These are phyloP conservation scores for Numenius phaeopus DNA, from an alignment of 2,797 vertebrate species.

Conservation along the genomic window DNA sequence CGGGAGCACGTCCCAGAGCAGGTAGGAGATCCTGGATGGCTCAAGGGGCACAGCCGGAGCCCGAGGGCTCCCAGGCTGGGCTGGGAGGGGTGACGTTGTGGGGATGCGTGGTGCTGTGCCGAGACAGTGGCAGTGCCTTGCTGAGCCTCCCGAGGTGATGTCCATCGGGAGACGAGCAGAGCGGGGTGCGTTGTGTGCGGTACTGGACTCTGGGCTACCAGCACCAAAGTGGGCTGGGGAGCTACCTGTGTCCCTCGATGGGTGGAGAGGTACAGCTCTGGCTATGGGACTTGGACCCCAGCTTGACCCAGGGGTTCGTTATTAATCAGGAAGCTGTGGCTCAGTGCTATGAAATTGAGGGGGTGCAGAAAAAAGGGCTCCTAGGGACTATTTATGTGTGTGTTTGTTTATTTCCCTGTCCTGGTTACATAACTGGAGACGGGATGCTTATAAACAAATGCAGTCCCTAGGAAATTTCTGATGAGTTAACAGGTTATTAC, in stretches of 20 bases:
- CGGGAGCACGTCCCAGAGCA: background rate
- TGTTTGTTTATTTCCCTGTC: background rate
- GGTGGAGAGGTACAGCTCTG: background rate
- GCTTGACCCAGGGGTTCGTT: accelerated
- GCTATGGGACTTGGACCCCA: background rate
- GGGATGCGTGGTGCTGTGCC: too few species aligned
- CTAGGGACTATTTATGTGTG: background rate
- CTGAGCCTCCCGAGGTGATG: background rate
- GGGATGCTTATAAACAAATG: background rate
- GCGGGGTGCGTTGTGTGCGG: accelerated
- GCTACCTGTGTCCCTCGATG: accelerated
- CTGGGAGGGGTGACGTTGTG: background rate
- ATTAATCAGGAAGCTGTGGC: background rate
- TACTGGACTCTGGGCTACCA: accelerated
- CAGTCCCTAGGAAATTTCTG: background rate
- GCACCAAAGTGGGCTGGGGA: accelerated
- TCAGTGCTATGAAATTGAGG: background rate
- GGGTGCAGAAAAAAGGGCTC: background rate
- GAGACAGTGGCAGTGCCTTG: accelerated
- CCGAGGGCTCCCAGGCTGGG: background rate
- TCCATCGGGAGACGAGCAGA: accelerated
- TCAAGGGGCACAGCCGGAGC: background rate
- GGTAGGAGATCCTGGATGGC: accelerated
- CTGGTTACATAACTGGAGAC: background rate
- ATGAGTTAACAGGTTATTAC: background rate